Conservation (phyloP, 2,888 invertebrate genomes). For the Brenthis hecate region DNA sequence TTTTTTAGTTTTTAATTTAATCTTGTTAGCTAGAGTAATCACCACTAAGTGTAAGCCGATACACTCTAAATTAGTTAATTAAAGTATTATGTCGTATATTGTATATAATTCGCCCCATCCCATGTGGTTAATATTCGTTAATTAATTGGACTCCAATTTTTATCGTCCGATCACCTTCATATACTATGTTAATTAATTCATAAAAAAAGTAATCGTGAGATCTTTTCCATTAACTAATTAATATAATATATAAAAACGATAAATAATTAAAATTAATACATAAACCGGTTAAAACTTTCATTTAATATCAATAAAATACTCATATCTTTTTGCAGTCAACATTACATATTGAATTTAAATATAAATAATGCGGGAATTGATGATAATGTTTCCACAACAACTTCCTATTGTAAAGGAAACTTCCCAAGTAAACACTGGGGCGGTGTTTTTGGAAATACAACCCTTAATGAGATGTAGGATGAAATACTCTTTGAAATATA, state of each 20-base stretch:
- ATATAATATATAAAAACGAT: not conserved
- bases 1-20: too few species aligned
- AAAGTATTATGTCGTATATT: not conserved
- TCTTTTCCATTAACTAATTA: not conserved
- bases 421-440: too few species aligned
- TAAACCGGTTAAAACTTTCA: conserved; percentile 7
- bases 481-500: too few species aligned
- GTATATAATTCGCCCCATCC: conserved; percentile 8
- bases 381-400: too few species aligned
- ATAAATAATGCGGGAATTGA: not conserved
- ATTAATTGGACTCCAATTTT: conserved; percentile 11
- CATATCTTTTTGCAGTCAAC: not conserved
- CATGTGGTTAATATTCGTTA: conserved; percentile 6
- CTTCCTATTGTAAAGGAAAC: too few species aligned
- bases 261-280: not conserved
- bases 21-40: not conserved
- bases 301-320: not conserved
- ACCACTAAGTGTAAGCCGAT: not conserved
- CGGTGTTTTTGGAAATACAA: too few species aligned
- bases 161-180: conserved; percentile 1
- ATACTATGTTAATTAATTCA: conserved; percentile 1
- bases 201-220: conserved; percentile 11
- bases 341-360: not conserved
- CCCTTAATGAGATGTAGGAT: too few species aligned
- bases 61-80: not conserved